A percentile compares a stretch with the other conserved stretches of the same genome.
Evolutionary conservation across 1,140 invertebrate genomes (phyloP).

Genomic region (Diploscapter pachys): DNA sequence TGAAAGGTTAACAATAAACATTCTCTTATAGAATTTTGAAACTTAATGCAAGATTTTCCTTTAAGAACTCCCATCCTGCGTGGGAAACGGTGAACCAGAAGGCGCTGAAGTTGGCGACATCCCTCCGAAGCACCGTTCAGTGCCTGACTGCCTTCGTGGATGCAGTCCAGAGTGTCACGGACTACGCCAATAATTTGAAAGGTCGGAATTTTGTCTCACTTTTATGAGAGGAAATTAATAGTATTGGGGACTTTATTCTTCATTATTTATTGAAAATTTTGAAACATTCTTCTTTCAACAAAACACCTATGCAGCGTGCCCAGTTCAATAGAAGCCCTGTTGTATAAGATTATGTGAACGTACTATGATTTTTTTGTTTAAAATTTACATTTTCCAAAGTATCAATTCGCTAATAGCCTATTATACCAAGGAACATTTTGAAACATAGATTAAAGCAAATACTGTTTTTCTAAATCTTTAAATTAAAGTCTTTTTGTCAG

Average conservation of each 20-base stretch:
- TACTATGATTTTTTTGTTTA: background rate
- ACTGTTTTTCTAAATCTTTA: background rate
- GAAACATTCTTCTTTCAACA: background rate
- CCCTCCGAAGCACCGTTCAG: slow-evolving; percentile 17
- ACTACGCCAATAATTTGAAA: slow-evolving; percentile 28
- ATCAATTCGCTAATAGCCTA: background rate
- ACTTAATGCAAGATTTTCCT: background rate
- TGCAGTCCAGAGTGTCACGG: slow-evolving; percentile 24
- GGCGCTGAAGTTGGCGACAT: slow-evolving; percentile 21
- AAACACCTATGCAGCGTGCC: background rate
- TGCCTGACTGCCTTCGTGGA: slow-evolving; percentile 26
- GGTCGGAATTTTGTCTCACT: slow-evolving; percentile 6
- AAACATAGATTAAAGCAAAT: background rate
- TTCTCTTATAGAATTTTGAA: too few relatives aligned
- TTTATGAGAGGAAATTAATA: background rate
- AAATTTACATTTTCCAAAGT: background rate
- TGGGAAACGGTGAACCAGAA: slow-evolving; percentile 26
- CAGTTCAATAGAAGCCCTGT: background rate
- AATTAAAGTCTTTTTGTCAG: slow-evolving; percentile 10
- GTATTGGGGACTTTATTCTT: background rate
- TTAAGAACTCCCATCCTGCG: slow-evolving; percentile 27
- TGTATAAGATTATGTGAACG: background rate
- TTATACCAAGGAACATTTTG: background rate
- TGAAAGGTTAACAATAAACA: too few relatives aligned
- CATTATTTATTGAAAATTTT: background rate